Evolutionary conservation across 1,140 invertebrate species (phyloP), one percentile per base, ranked within the genome.

Genomic region (Meteorus sp.): DNA sequence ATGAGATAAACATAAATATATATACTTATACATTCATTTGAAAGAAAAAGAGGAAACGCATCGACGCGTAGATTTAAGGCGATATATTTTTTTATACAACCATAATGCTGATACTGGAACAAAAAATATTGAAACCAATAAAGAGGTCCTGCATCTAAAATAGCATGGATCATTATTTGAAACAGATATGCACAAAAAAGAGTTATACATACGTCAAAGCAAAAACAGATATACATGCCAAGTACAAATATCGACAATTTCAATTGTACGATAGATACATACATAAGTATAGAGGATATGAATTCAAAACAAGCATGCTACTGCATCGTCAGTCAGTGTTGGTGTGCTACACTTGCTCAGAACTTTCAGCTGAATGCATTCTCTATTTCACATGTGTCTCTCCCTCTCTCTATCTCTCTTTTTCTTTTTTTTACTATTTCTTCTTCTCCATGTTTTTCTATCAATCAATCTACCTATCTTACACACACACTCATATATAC

Each of bases 241-340:
- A 9, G 9, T 5, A 4, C 4, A 29, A 29, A 5, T 5, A 29
- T 43, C 15, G 37, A 51, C 15, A 58, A 44, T 41, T 53, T 44
- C 23, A 33, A 53, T 22, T 41, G 29, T 45, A 23, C n/a, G 2
- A 11, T 23, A n/a, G 25, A 19, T 23, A 11, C 25, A 45, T 11
- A 44, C 23, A 39, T 13, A 50, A 50, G 20, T n/a, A 59, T 58
- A 43, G 45, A 39, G 29, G 22, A 25, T 31, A 58, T 59, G 33
- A 56, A 60, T 56, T 72, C 57, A 9, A 33, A 52, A 52, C 23
- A 61, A 73, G 71, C 71, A 73, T 73, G 71, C 65, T 66, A 66
- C 68, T 73, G 71, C 71, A 73, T 73, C 65, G 66, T 71, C 70
- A 64, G 60, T 65, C 63, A 71, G 70, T 73, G 71, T 73, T 73